Conservation (phyloP, 2,888 invertebrate genomes). For the Meiosimyza platycephala region DNA sequence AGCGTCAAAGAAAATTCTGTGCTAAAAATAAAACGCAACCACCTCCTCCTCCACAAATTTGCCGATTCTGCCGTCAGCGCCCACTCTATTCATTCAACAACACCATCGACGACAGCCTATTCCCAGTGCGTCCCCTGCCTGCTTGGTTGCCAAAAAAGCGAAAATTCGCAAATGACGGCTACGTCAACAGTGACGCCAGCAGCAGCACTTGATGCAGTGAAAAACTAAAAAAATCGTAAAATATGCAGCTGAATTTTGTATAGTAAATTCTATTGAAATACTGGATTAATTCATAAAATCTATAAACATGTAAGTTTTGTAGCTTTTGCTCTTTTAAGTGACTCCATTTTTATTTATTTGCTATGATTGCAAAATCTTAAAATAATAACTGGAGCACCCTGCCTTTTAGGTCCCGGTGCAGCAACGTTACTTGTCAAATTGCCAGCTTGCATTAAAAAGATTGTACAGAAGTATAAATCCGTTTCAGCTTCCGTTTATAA, state of each 20-base stretch:
- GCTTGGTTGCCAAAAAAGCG: too few species aligned
- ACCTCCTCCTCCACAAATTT: conserved; percentile 38
- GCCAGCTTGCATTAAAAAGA: conserved; percentile 7
- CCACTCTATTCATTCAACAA: neutral
- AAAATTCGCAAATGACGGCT: conserved; percentile 37
- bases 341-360: too few species aligned
- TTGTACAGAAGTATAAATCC: too few species aligned
- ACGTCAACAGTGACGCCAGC: neutral
- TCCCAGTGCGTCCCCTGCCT: too few species aligned
- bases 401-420: conserved; percentile 36
- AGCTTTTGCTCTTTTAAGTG: too few species aligned
- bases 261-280: too few species aligned
- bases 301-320: too few species aligned
- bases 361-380: conserved; percentile 45
- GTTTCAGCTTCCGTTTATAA: too few species aligned
- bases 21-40: conserved; percentile 57
- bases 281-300: too few species aligned
- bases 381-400: conserved; percentile 61
- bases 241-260: too few species aligned
- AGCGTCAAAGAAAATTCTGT: conserved; percentile 45
- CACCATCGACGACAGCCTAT: neutral
- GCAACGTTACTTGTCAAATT: conserved; percentile 25
- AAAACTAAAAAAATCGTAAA: too few species aligned
- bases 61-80: conserved; percentile 33
- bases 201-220: too few species aligned